phyloP scores from a whole-genome alignment of 2,113 vertebrate genomes.

The Actenoides hombroni region DNA sequence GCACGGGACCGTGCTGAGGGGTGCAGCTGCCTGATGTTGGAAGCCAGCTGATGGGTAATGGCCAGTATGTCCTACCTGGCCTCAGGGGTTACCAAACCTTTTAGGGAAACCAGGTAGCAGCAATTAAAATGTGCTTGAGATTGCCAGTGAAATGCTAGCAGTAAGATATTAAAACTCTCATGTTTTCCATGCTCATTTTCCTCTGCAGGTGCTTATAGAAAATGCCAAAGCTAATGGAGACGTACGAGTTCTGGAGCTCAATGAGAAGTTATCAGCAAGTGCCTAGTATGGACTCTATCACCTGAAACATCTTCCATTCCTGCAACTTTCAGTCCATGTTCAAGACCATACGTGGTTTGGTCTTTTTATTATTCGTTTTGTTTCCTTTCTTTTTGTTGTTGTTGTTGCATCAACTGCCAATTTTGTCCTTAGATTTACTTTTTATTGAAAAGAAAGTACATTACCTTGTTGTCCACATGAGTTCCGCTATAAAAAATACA shows the following conservation, averaged over 20 bases:
- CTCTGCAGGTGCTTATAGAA: slow-evolving; percentile 83
- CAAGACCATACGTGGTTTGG: background rate
- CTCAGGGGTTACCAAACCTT: background rate
- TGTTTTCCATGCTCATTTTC: background rate
- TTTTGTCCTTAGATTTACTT: background rate
- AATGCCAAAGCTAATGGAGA: slow-evolving; percentile 83
- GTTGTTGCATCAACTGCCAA: background rate
- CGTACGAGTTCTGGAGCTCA: slow-evolving; percentile 79
- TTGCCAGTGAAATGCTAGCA: background rate
- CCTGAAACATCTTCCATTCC: background rate
- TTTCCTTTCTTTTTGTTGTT: background rate
- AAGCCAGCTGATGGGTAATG: background rate
- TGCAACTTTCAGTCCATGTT: background rate
- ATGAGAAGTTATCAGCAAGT: slow-evolving; percentile 78
- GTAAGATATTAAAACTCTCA: background rate
- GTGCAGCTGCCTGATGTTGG: background rate
- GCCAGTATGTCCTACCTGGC: background rate
- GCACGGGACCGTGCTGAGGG: background rate
- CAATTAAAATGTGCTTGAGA: background rate
- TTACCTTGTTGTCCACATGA: background rate
- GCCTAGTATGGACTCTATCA: slow-evolving; percentile 34
- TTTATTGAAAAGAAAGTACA: background rate
- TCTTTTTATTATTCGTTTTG: background rate
- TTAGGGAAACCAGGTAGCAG: background rate
- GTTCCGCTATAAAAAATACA: background rate